Base-by-base conservation (phyloP, 2,888 invertebrate species). In the Zelleria hepariella region DNA sequence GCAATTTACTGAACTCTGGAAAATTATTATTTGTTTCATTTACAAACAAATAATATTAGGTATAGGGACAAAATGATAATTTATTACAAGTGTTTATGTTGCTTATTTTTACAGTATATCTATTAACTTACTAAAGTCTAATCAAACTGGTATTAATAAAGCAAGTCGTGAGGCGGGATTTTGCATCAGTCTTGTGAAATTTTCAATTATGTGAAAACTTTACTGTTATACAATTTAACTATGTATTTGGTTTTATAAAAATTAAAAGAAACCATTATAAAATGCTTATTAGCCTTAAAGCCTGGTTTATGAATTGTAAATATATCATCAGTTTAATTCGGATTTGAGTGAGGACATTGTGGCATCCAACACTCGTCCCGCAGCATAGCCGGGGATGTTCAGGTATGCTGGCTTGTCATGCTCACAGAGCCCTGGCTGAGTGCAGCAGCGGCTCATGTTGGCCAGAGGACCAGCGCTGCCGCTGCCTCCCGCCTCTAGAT, bases 141-240 rank as follows among this genome's bases (percentile, higher is more conserved):
- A 78, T 75, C 80, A 85, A 83, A 82, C 83, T 87, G 87, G 88
- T 88, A 88, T 87, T 86, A 83, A 87, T 88, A 88, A 88, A 88
- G 88, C 88, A 88, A 88, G 86, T 88, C 79, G 83, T 87, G 88
- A 88, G 88, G 88, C 88, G 88, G 88, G 88, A 88, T 84, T 88
- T 88, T 87, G 87, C 86, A 87, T 88, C 88, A 88, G 88, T 88
- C 88, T 88, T 88, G 87, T 88, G 86, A 84, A 86, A 85, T 85
- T 87, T 77, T 88, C 84, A 85, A 81, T 80, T 76, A 42, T 42
- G 77, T 82, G 84, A 86, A 86, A 84, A 84, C 58, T 58, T 53
- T 52, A 58, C 58, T 52, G 58, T 58, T 49, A 49, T 42, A 58
- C 49, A 49, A 49, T 58, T 58, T 20, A 58, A 49, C 49, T 49